These are phyloP conservation scores for Meloidogyne chitwoodi DNA, from an alignment of 1,140 invertebrate species.

Conservation along the genomic window DNA sequence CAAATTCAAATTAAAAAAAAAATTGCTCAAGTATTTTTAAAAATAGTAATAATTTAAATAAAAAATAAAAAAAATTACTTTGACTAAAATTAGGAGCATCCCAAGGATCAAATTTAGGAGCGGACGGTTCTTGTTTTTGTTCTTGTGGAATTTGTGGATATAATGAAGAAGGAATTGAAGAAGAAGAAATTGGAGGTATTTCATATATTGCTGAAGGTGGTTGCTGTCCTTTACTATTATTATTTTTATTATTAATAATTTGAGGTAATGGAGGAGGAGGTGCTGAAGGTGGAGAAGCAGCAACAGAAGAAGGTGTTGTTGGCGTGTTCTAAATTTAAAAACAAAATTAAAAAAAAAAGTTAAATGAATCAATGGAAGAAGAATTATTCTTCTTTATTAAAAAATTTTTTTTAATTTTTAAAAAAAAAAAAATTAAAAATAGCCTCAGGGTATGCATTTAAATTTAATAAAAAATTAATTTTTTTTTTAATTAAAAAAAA, in stretches of 20 bases:
- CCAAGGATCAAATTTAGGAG: conserved; percentile 22
- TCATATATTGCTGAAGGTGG: conserved; percentile 15
- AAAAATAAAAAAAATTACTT: not conserved
- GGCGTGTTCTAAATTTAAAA: not conserved
- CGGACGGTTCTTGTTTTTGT: not conserved
- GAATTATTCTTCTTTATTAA: too few species aligned
- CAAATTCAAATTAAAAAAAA: too few species aligned
- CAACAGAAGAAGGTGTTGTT: too few species aligned
- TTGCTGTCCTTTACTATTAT: too few species aligned
- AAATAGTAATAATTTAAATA: not conserved
- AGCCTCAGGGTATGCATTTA: too few species aligned
- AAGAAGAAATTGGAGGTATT: conserved; percentile 3
- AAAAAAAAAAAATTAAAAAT: not conserved
- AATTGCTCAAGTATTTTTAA: not conserved
- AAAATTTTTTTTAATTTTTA: too few species aligned
- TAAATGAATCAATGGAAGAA: too few species aligned
- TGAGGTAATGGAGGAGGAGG: conserved; percentile 35
- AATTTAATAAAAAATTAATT: too few species aligned
- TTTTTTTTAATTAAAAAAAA: not conserved
- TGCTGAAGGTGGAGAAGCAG: conserved; percentile 22
- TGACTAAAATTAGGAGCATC: not conserved
- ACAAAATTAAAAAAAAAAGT: not conserved
- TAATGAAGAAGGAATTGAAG: not conserved
- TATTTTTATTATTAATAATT: not conserved
- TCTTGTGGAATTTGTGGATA: not conserved